Base-by-base conservation (phyloP, 2,888 invertebrate species). In the Phyllotreta cruciferae region DNA sequence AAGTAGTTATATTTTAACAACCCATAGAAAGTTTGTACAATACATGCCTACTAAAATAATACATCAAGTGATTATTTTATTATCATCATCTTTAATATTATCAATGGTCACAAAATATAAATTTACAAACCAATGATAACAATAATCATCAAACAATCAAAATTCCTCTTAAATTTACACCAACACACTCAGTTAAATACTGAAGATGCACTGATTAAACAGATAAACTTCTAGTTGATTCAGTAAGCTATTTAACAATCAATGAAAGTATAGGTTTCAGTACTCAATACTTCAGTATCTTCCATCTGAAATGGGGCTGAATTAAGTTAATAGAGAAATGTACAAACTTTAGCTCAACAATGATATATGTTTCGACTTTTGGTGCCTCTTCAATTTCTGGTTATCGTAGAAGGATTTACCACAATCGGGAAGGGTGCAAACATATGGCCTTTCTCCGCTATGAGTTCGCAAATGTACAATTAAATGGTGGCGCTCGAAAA, bases 401-500 rank as follows among this genome's bases (percentile, higher is more conserved):
- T 74, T 77, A 62, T 78, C 77, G 13, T 69, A 71, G 68, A 76
- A 78, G 14, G 77, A 72, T 66, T 76, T 77, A 8, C 70, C 74
- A 69, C 77, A 78, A 39, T 71, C 72, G 13, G 69, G 62, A 49
- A 74, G 61, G 56, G 70, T 71, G 68, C 77, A 78, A 9, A 66
- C 63, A 55, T 75, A 78, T 1, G 77, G 77, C 35, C 75, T 63
- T 63, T 78, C 77, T 9, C 77, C 77, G 24, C 73, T 78, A 61
- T 78, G 77, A 63, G 67, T 71, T 54, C 77, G 66, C 55, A 71
- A 66, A 63, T 78, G 77, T 41, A 75, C 71, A 8, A 73, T 75
- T 38, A 78, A 63, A 71, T 78, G 77, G 68, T 77, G 77, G 45
- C 75, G 74, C 66, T 77, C 77, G 63, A 73, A 76, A 66, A 77